Evolutionary conservation across 2,797 vertebrate species (phyloP).

Genomic region (Trachops cirrhosus): DNA sequence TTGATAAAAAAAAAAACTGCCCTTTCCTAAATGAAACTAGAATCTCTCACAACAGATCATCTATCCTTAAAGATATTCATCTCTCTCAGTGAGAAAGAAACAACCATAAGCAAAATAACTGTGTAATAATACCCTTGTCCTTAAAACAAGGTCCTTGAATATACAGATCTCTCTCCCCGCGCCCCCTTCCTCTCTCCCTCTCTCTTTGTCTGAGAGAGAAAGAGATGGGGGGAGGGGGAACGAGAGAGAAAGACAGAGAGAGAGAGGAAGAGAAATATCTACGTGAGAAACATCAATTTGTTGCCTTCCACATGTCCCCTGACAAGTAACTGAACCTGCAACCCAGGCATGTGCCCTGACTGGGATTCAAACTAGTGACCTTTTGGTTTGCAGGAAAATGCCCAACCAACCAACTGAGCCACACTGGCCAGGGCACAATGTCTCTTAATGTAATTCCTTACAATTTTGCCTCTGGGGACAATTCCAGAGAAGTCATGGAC

Average conservation of each 20-base stretch:
- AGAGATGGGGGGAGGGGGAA: too few relatives aligned
- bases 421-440: background rate
- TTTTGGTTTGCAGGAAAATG: background rate
- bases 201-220: background rate
- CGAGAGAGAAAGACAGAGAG: too few relatives aligned
- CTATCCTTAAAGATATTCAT: background rate
- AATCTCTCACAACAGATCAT: background rate
- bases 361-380: background rate
- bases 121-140: background rate
- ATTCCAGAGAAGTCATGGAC: background rate
- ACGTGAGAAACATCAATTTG: background rate
- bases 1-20: background rate
- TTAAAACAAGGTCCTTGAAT: background rate
- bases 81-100: background rate
- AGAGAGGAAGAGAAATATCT: too few relatives aligned
- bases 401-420: too few relatives aligned
- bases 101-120: background rate
- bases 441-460: background rate
- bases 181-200: too few relatives aligned
- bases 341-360: background rate
- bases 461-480: background rate
- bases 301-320: background rate
- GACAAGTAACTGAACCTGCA: background rate
- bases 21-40: background rate
- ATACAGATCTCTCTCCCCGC: background rate